Evolutionary conservation across 2,888 invertebrate species (phyloP).

Genomic region (Aethes cnicana): DNA sequence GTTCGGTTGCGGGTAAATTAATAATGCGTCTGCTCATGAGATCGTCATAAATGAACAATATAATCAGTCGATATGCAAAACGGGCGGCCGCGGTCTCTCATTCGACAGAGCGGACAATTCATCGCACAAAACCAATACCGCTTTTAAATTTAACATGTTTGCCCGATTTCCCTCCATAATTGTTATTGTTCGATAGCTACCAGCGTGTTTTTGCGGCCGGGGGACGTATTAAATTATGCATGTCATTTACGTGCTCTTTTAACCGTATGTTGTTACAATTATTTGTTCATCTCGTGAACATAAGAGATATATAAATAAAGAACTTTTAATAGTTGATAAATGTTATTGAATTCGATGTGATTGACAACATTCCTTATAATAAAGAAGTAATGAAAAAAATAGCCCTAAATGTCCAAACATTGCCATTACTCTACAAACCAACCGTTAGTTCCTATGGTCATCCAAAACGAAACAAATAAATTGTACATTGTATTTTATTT

Average conservation of each 20-base stretch:
- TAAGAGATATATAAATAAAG: too few relatives aligned
- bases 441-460: too few relatives aligned
- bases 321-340: too few relatives aligned
- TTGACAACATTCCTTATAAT: background rate
- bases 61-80: constrained; percentile 31
- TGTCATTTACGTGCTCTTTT: constrained; percentile 1
- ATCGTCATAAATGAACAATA: constrained; percentile 27
- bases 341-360: too few relatives aligned
- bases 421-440: too few relatives aligned
- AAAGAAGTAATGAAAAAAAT: too few relatives aligned
- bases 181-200: constrained; percentile 23
- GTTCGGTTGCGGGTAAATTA: too few relatives aligned
- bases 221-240: constrained; percentile 6
- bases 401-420: too few relatives aligned
- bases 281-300: too few relatives aligned
- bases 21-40: constrained; percentile 8
- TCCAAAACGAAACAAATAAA: too few relatives aligned
- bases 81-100: constrained; percentile 18
- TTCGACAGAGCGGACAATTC: constrained; percentile 16
- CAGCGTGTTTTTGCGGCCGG: constrained; percentile 15
- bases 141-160: constrained; percentile 31
- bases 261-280: background rate
- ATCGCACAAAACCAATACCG: constrained; percentile 27
- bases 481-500: too few relatives aligned
- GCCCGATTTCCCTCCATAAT: constrained; percentile 25